Evolutionary conservation across 2,888 invertebrate genomes (phyloP).

Genomic region (Phymatocera aterrima): DNA sequence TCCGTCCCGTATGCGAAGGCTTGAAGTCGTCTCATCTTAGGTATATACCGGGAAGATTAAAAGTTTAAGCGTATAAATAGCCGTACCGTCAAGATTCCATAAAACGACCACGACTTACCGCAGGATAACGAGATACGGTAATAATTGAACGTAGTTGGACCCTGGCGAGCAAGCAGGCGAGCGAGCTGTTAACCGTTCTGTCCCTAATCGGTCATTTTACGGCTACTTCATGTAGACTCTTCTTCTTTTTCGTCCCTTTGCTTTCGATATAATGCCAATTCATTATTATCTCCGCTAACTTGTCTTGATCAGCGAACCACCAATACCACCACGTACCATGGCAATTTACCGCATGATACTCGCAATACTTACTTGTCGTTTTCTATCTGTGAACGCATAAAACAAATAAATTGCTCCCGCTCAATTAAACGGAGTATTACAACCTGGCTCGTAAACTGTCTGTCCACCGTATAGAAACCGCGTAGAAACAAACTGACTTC

Average conservation of each 20-base stretch:
- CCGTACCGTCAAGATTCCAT: slow-evolving; percentile 24
- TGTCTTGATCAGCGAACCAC: slow-evolving; percentile 12
- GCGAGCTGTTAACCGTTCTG: slow-evolving; percentile 1
- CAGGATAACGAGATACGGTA: slow-evolving; percentile 23
- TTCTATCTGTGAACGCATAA: slow-evolving; percentile 49
- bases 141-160: slow-evolving; percentile 10
- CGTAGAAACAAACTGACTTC: slow-evolving; percentile 5
- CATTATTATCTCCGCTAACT: slow-evolving; percentile 35
- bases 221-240: not conserved
- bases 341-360: not conserved
- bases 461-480: too few relatives aligned
- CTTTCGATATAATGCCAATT: slow-evolving; percentile 4
- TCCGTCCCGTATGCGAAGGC: not conserved
- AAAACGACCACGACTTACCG: slow-evolving; percentile 17
- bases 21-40: not conserved
- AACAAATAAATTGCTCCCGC: slow-evolving; percentile 54
- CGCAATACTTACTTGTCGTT: not conserved
- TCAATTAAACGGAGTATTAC: slow-evolving; percentile 52
- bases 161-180: not conserved
- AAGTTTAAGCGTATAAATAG: slow-evolving; percentile 6
- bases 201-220: slow-evolving; percentile 26
- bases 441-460: slow-evolving; percentile 16
- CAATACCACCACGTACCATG: not conserved
- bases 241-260: too few relatives aligned
- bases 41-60: slow-evolving; percentile 9